Conservation (phyloP, 2,888 invertebrate species). For the Macaria liturata region DNA sequence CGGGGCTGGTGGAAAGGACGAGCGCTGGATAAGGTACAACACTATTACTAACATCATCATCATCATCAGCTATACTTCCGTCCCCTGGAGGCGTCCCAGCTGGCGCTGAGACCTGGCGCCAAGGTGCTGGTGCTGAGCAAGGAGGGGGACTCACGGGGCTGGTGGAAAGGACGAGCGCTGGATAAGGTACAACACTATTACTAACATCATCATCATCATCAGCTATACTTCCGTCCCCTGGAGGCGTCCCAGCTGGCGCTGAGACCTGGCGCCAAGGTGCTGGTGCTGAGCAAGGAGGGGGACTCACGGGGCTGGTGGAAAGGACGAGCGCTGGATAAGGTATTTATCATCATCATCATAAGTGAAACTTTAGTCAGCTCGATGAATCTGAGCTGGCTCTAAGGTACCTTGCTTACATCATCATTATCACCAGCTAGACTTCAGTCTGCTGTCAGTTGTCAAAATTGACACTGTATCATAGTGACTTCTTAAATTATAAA, state of each 20-base stretch:
- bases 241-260: constrained; percentile 92
- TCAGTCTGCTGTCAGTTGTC: no score
- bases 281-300: constrained; percentile 94
- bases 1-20: constrained; percentile 98
- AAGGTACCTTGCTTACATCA: no score
- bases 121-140: constrained; percentile 94
- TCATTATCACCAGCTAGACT: no score
- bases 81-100: constrained; percentile 89
- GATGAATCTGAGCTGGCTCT: no score
- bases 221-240: constrained; percentile 86
- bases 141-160: constrained; percentile 94
- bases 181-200: constrained; percentile 78
- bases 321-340: constrained; percentile 88
- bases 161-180: constrained; percentile 95
- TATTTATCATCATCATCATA: constrained; percentile 40
- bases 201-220: no score
- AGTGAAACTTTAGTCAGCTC: no score
- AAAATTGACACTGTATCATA: no score
- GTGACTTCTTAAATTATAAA: no score
- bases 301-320: constrained; percentile 98
- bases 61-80: constrained; percentile 79
- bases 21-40: constrained; percentile 84
- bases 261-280: constrained; percentile 91
- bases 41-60: no score
- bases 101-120: constrained; percentile 91